A percentile compares a stretch with the other conserved stretches of the same genome.
These are phyloP conservation scores for Oegoconia quadripuncta DNA, from an alignment of 2,888 invertebrate species.

Conservation along the genomic window DNA sequence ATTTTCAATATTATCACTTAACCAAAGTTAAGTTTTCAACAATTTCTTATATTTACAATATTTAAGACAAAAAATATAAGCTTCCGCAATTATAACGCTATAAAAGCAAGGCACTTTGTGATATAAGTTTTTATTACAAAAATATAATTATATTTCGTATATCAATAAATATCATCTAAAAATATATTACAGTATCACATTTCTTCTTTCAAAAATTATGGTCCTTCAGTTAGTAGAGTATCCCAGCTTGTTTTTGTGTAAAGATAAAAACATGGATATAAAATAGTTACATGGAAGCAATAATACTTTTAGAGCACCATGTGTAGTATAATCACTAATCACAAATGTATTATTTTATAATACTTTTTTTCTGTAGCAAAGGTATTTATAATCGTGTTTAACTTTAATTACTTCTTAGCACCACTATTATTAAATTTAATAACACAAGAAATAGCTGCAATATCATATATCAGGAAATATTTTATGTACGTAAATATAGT, in stretches of 20 bases:
- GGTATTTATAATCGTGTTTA: too few relatives aligned
- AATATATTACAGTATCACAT: slow-evolving; percentile 68
- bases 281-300: background rate
- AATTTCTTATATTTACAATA: slow-evolving; percentile 30
- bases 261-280: background rate
- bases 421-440: background rate
- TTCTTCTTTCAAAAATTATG: slow-evolving; percentile 44
- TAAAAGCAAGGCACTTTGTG: slow-evolving; percentile 53
- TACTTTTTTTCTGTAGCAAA: background rate
- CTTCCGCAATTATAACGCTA: slow-evolving; percentile 28
- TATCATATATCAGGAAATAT: too few relatives aligned
- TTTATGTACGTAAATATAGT: too few relatives aligned
- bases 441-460: too few relatives aligned
- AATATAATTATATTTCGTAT: slow-evolving; percentile 32
- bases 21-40: slow-evolving; percentile 54
- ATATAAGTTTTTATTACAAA: slow-evolving; percentile 42
- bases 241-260: slow-evolving; percentile 28
- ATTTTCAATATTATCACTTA: slow-evolving; percentile 40
- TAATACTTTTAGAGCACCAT: slow-evolving; percentile 4
- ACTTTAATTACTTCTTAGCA: background rate
- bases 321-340: background rate
- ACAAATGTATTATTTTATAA: background rate
- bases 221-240: slow-evolving; percentile 44
- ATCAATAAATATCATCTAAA: slow-evolving; percentile 60
- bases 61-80: slow-evolving; percentile 28